These are phyloP conservation scores for Phasia obesa DNA, from an alignment of 2,888 invertebrate species.

Conservation along the genomic window DNA sequence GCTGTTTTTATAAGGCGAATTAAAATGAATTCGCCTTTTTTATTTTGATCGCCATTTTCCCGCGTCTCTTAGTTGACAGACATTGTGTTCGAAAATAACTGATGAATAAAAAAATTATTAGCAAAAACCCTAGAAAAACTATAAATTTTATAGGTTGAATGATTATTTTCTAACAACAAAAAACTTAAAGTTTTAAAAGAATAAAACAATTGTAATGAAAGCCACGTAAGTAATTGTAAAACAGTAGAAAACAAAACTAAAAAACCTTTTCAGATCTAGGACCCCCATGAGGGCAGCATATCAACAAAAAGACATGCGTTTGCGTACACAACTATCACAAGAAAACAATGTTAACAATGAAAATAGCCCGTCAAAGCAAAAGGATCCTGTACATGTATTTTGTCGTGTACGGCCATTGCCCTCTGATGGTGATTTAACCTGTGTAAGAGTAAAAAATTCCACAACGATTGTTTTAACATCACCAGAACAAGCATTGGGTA, in stretches of 20 bases:
- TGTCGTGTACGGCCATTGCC: slow-evolving; percentile 93
- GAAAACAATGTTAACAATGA: slow-evolving; percentile 66
- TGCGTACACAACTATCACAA: slow-evolving; percentile 65
- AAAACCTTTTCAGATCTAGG: slow-evolving; percentile 73
- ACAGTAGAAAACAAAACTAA: background rate
- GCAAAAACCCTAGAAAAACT: background rate
- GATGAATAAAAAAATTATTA: slow-evolving; percentile 23
- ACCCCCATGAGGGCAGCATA: slow-evolving; percentile 77
- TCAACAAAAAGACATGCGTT: slow-evolving; percentile 70
- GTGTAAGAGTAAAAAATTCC: slow-evolving; percentile 88
- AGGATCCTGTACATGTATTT: slow-evolving; percentile 93
- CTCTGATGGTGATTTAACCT: slow-evolving; percentile 86
- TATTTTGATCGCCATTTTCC: slow-evolving; percentile 53
- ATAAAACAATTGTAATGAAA: slow-evolving; percentile 60
- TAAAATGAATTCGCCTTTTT: too few species aligned
- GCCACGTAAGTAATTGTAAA: slow-evolving; percentile 65
- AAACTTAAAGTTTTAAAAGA: background rate
- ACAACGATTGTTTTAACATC: slow-evolving; percentile 87
- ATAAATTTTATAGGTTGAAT: background rate
- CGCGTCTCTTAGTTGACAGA: slow-evolving; percentile 61
- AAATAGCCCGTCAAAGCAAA: slow-evolving; percentile 73
- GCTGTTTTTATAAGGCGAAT: background rate
- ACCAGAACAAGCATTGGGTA: slow-evolving; percentile 86
- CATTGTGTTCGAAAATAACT: slow-evolving; percentile 66
- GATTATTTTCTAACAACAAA: slow-evolving; percentile 1